Base-by-base conservation (phyloP, 2,797 vertebrate species). In the Myotis myotis region DNA sequence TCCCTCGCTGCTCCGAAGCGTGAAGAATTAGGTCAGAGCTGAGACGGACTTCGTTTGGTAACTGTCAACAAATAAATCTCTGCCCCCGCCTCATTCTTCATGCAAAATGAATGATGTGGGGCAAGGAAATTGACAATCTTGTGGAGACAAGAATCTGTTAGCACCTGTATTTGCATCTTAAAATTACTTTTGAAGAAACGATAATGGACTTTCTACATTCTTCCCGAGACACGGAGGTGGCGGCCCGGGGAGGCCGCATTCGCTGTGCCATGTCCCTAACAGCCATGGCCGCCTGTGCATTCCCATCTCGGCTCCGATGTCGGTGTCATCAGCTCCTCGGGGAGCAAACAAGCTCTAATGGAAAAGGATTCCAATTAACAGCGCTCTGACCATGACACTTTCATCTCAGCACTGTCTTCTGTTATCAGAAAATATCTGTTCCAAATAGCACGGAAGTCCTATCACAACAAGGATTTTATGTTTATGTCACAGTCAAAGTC, bases 121-220 rank as follows among this genome's bases (percentile, higher is more conserved):
- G 93, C 94, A 97, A 96, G 96, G 91, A 98, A 98, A 98, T 96
- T 97, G 96, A 97, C 96, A 97, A 36, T 98, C 93, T 97, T 95
- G 89, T 80, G 83, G 88, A 97, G 89, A 98, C 75, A 96, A 97
- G 94, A 97, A 97, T 97, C 96, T 97, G 81, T 96, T 97, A 94
- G 93, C 89, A 95, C 76, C 49, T 93, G 36, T 71, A 97, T 98
- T 98, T 98, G 94, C 97, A 98, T 98, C 97, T 97, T 92, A 95
- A 98, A 98, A 98, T 98, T 98, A 97, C 96, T 98, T 98, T 96
- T 98, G 95, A 98, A 97, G 96, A 88, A 96, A 95, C 0, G 22
- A 93, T 97, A 98, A 97, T 97, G 89, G 93, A 95, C 93, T 97
- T 96, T 88, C 83, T 81, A 89, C 64, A 88, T 47, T 87, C 85